These are phyloP conservation scores for Philypnodon macrostomus DNA, from an alignment of 2,797 vertebrate genomes.

Conservation along the genomic window DNA sequence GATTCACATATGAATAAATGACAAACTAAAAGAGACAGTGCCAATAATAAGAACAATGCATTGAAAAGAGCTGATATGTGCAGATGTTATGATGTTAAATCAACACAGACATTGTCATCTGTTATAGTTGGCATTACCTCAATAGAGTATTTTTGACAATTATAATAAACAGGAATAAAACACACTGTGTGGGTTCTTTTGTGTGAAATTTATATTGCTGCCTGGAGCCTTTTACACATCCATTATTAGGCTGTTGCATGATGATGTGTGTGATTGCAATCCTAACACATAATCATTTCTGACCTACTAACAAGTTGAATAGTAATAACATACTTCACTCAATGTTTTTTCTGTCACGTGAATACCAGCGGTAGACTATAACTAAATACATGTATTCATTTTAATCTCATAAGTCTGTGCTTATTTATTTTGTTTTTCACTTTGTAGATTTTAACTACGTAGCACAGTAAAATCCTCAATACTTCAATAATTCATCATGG, in stretches of 20 bases:
- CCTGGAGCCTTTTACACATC: background rate
- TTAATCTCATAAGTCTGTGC: no score
- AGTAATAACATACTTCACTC: no score
- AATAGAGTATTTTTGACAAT: conserved; percentile 13
- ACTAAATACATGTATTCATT: no score
- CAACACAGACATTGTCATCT: background rate
- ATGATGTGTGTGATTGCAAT: background rate
- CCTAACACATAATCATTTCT: background rate
- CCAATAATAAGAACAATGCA: background rate
- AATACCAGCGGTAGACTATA: no score
- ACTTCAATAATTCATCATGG: no score
- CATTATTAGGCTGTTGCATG: background rate
- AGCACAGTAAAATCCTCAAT: no score
- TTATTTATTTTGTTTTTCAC: no score
- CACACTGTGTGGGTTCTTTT: conserved; percentile 2
- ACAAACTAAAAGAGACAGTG: background rate
- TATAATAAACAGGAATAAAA: conserved; percentile 9
- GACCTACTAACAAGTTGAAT: background rate
- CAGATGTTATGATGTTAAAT: background rate
- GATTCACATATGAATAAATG: conserved; percentile 2
- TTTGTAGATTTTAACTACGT: no score
- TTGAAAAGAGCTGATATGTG: background rate
- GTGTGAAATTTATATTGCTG: conserved; percentile 21
- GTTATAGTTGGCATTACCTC: conserved; percentile 5
- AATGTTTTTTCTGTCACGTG: no score